Evolutionary conservation across 2,888 invertebrate species (phyloP).

Genomic region (Hipparchia sbordonii): DNA sequence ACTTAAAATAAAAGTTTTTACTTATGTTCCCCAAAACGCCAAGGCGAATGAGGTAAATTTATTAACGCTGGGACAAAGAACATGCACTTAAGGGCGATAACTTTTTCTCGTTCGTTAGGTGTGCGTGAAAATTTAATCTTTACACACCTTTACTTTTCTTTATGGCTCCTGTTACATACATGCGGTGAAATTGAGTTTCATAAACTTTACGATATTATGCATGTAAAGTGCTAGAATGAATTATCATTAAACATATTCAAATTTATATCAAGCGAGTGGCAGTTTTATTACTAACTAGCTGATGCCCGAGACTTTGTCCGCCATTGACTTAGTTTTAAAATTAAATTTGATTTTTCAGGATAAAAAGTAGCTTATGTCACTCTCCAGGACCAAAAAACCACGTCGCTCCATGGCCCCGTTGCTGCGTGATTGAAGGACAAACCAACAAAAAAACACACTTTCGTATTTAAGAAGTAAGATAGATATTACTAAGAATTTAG

Average conservation of each 20-base stretch:
- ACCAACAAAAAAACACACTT: too few relatives aligned
- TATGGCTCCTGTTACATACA: not conserved
- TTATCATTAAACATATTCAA: not conserved
- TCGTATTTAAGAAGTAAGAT: too few relatives aligned
- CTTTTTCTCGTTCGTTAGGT: constrained; percentile 18
- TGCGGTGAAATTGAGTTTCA: constrained; percentile 5
- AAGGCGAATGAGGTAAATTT: constrained; percentile 9
- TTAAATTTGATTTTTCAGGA: too few relatives aligned
- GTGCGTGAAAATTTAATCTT: constrained; percentile 25
- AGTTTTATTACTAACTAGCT: too few relatives aligned
- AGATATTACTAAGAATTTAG: too few relatives aligned
- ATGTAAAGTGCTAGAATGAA: constrained; percentile 6
- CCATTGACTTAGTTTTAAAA: too few relatives aligned
- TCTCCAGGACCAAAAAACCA: too few relatives aligned
- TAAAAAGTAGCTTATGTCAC: too few relatives aligned
- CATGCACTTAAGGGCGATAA: constrained; percentile 23
- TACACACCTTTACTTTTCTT: constrained; percentile 5
- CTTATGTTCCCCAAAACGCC: not conserved
- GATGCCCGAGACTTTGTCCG: too few relatives aligned
- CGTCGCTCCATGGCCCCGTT: too few relatives aligned
- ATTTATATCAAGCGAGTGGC: not conserved
- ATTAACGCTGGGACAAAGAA: constrained; percentile 22
- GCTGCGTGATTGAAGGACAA: too few relatives aligned
- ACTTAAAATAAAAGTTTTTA: constrained; percentile 16
- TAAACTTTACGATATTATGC: constrained; percentile 6